A percentile compares a stretch with the other conserved stretches of the same genome.
Conservation (phyloP, 2,888 invertebrate genomes). For the Drosophila colorata region DNA sequence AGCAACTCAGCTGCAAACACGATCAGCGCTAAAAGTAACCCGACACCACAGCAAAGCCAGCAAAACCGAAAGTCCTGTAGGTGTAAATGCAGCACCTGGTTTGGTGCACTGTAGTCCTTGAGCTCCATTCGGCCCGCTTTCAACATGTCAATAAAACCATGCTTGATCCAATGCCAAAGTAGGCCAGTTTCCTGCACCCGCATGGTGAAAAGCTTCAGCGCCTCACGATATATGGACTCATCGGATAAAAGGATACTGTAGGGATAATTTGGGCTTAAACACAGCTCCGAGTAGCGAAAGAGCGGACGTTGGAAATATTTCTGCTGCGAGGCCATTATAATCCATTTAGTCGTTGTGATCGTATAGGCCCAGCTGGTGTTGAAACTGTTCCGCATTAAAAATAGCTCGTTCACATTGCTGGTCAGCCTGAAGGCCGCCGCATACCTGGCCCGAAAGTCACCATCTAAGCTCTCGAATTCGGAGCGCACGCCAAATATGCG, state of each 20-base stretch:
- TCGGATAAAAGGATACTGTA: slow-evolving; percentile 41
- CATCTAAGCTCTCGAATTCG: slow-evolving; percentile 42
- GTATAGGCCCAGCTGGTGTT: slow-evolving; percentile 62
- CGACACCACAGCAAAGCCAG: slow-evolving; percentile 12
- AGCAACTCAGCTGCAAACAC: slow-evolving; percentile 55
- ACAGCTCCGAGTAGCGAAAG: slow-evolving; percentile 55
- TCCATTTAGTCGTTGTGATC: slow-evolving; percentile 53
- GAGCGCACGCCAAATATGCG: slow-evolving; percentile 38
- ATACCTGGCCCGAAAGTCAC: slow-evolving; percentile 54
- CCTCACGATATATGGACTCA: slow-evolving; percentile 45
- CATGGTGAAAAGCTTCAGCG: slow-evolving; percentile 27
- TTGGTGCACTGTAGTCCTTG: slow-evolving; percentile 50
- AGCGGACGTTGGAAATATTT: slow-evolving; percentile 48
- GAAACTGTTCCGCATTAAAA: slow-evolving; percentile 37
- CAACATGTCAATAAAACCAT: slow-evolving; percentile 59
- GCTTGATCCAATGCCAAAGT: slow-evolving; percentile 38
- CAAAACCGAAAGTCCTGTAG: slow-evolving; percentile 39
- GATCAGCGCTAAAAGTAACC: slow-evolving; percentile 32
- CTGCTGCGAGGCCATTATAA: slow-evolving; percentile 44
- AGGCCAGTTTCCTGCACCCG: slow-evolving; percentile 37
- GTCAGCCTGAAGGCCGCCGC: slow-evolving; percentile 55
- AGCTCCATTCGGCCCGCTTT: slow-evolving; percentile 46
- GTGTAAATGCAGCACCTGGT: slow-evolving; percentile 3
- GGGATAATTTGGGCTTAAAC: slow-evolving; percentile 7
- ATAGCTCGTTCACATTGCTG: slow-evolving; percentile 20